These are phyloP conservation scores for Takifugu bimaculatus DNA, from an alignment of 2,113 vertebrate species.

Conservation along the genomic window DNA sequence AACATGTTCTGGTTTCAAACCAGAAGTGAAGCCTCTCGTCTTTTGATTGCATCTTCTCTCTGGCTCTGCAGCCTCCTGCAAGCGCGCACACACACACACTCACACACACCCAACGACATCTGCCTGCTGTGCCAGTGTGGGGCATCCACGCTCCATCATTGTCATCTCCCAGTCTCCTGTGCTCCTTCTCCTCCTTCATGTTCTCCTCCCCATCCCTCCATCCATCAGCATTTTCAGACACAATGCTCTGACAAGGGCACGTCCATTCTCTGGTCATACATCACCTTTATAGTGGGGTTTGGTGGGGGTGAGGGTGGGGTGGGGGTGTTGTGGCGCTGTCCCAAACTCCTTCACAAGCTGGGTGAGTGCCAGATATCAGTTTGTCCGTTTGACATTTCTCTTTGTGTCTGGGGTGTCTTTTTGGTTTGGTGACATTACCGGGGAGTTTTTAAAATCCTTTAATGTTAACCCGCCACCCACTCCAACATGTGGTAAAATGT, in stretches of 20 bases:
- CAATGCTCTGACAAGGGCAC: slow-evolving; percentile 69
- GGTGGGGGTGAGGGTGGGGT: not conserved
- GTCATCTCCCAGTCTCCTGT: slow-evolving; percentile 65
- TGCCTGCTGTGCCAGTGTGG: slow-evolving; percentile 52
- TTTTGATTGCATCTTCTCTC: not conserved
- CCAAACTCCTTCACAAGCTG: slow-evolving; percentile 68
- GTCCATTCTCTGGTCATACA: slow-evolving; percentile 62
- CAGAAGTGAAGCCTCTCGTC: not conserved
- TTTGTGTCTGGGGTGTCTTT: slow-evolving; percentile 28
- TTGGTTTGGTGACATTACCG: slow-evolving; percentile 18
- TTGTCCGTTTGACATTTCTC: slow-evolving; percentile 36
- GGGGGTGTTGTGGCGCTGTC: slow-evolving; percentile 23
- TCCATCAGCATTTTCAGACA: slow-evolving; percentile 67
- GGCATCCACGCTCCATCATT: slow-evolving; percentile 39
- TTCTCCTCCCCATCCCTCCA: slow-evolving; percentile 50
- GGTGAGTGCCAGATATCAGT: slow-evolving; percentile 49
- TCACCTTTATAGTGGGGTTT: slow-evolving; percentile 61
- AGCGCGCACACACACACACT: not conserved
- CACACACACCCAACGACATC: slow-evolving; percentile 47
- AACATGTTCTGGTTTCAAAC: slow-evolving; percentile 4
- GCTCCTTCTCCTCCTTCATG: slow-evolving; percentile 58
- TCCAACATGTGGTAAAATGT: not conserved
- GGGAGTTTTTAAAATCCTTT: too few species aligned
- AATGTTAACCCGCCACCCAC: not conserved
- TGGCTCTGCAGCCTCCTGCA: not conserved